Base-by-base conservation (phyloP, 2,888 invertebrate species). In the Oscheius onirici region DNA sequence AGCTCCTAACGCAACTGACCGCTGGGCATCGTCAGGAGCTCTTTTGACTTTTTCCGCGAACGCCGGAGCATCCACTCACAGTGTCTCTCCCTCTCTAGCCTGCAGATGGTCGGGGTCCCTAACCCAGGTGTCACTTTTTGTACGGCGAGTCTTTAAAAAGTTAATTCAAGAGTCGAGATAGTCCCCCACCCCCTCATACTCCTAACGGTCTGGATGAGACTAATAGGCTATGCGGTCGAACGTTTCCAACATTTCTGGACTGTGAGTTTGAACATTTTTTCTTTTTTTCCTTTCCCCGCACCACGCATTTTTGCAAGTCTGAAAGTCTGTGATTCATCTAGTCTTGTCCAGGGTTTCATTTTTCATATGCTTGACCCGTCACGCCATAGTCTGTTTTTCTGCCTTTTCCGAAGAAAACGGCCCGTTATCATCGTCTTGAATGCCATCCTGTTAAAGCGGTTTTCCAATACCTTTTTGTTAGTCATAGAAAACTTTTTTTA, bases 1-100 rank as follows among this genome's bases (percentile, higher is more conserved):
- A 49, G 63, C 63, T 63, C 46, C 63, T 61, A 61, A 61, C 46
- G 63, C 63, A 63, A 49, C 58, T 63, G 63, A 63, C 63, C 63
- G 49, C 28, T 63, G 63, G 63, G 22, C 63, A 63, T 49, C 40
- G 57, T 57, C 58, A n/a, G 43, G 43, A 58, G 58, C 34, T 34
- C 34, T 34, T 34, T 34, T 34, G 34, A 34, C 34, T 34, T 34
- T 57, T 58, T 61, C 22, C 41, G n/a, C 34, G 34, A 34, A 34
- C 55, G 49, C 63, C 63, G 34, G 34, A 34, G 34, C 34, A 34
- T 34, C 34, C 34, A 6, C 34, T 34, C 8, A 34, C 34, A 34
- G 34, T 0, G 34, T 34, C 34, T 55, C 46, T 40, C 57, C 46
- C 57, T 57, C 43, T 10, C 46, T 46, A 46, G 15, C 46, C 3